Evolutionary conservation across 1,140 invertebrate species (phyloP), one percentile per base, ranked within the genome.

Genomic region (Cheumatopsyche charites): DNA sequence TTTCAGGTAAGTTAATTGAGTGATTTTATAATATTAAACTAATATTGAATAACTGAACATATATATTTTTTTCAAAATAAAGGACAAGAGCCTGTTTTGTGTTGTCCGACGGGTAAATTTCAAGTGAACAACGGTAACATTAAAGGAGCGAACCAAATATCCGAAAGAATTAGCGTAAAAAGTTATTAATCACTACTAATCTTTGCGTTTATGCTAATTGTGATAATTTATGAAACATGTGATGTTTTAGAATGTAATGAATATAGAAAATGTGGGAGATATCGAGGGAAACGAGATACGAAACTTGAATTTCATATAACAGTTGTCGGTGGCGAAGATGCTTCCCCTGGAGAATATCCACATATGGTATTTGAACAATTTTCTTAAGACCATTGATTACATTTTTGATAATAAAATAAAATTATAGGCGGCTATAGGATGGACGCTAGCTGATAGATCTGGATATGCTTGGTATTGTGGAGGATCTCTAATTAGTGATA

Each of bases 271-370:
- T 58, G 55, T 26, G 23, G 11, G 13, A 47, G 13, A 47, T 47
- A 7, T 4, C 4, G 43, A 12, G 7, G 2, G 4, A 25, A 58
- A 58, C 7, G 11, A 47, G 4, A 47, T 4, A 12, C 29, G 3
- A 52, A 52, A 9, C 4, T 13, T 58, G 42, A 45, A 25, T 47
- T 47, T 9, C 25, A 15, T n/a, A 66, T 41, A 66, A 9, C 42
- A 25, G 70, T 73, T 19, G 74, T 75, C 4, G 74, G 74, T 0
- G 74, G 74, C 13, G 25, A 68, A 23, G 74, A 75, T 17, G 61
- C 71, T 23, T 12, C 12, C 12, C 13, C 15, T 13, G 74, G 74
- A 41, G 21, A 58, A 58, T 58, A 25, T 25, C 55, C 55, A 58
- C 55, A 58, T 25, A 58, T 58, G 55, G 55, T 58, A 58, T 41